A percentile compares a stretch with the other conserved stretches of the same genome.
Evolutionary conservation across 2,113 vertebrate genomes (phyloP).

Genomic region (Nothobranchius furzeri): DNA sequence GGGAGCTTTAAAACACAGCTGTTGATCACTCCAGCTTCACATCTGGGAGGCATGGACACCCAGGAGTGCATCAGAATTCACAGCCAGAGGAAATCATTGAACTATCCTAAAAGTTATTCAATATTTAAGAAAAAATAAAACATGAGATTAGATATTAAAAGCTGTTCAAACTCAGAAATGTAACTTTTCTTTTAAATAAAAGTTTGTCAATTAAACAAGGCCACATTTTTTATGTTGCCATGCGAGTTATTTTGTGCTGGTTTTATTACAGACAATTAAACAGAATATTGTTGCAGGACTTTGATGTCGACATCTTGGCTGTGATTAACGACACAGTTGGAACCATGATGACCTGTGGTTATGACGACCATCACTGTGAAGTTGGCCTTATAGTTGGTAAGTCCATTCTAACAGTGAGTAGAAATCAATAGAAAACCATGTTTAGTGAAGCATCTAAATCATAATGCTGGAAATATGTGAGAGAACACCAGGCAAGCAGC

Average conservation of each 20-base stretch:
- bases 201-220: background rate
- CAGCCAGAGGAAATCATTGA: too few species aligned
- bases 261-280: background rate
- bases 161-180: too few species aligned
- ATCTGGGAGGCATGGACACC: background rate
- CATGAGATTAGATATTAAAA: too few species aligned
- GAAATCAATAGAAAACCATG: background rate
- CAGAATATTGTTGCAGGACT: conserved; percentile 81
- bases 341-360: conserved; percentile 99
- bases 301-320: conserved; percentile 92
- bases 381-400: conserved; percentile 95
- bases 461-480: too few species aligned
- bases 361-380: conserved; percentile 94
- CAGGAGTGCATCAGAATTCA: too few species aligned
- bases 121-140: too few species aligned
- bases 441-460: too few species aligned
- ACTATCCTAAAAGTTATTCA: too few species aligned
- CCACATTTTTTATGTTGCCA: background rate
- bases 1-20: conserved; percentile 3
- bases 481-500: too few species aligned
- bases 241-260: background rate
- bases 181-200: too few species aligned
- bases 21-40: background rate
- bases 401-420: conserved; percentile 41
- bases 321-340: conserved; percentile 97